Percentiles rank a stretch among this genome's conserved stretches.
Evolutionary conservation across 2,113 vertebrate genomes (phyloP).

Genomic region (Nycticryphes semicollaris): DNA sequence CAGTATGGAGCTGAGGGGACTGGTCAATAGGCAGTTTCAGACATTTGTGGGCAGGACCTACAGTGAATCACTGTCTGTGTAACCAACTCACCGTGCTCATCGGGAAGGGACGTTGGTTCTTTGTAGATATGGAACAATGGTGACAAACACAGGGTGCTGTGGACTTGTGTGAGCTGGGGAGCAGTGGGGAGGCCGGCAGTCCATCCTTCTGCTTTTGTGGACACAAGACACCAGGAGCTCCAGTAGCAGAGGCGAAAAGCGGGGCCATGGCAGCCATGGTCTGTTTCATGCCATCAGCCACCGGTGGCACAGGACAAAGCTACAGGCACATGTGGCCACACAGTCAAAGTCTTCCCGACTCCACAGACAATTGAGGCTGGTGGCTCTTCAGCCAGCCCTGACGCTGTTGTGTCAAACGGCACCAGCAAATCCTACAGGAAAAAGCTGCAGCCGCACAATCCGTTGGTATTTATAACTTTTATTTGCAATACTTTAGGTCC

Average conservation of each 20-base stretch:
- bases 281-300: rapidly evolving
- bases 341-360: neutral
- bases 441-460: neutral
- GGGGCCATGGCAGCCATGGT: neutral
- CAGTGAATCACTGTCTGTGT: too few relatives aligned
- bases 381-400: neutral
- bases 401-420: neutral
- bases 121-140: neutral
- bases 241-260: rapidly evolving
- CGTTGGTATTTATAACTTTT: conserved; percentile 78
- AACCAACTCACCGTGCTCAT: too few relatives aligned
- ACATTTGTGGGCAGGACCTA: neutral
- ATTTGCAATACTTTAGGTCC: conserved; percentile 91
- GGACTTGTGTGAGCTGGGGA: neutral
- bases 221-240: neutral
- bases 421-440: rapidly evolving
- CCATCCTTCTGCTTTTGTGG: neutral
- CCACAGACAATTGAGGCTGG: rapidly evolving
- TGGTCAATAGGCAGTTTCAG: too few relatives aligned
- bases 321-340: too few relatives aligned
- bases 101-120: neutral
- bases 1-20: too few relatives aligned
- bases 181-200: neutral
- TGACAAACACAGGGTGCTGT: neutral
- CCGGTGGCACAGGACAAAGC: neutral